phyloP scores from a whole-genome alignment of 2,113 vertebrate species.

The Menura novaehollandiae region DNA sequence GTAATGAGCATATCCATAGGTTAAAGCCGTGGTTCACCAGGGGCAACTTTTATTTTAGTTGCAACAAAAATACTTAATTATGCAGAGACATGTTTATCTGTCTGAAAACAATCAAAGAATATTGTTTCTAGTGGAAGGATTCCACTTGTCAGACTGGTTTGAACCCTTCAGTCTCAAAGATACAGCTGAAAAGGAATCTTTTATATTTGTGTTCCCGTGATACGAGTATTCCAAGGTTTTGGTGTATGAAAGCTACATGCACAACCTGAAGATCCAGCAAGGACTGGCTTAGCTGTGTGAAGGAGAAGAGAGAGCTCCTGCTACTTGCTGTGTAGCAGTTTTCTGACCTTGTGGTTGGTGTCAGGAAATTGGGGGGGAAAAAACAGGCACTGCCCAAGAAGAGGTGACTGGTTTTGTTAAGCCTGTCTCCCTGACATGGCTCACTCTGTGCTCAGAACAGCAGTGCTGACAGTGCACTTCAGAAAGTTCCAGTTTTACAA shows the following conservation, averaged over 20 bases:
- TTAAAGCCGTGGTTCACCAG: background rate
- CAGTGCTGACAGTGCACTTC: background rate
- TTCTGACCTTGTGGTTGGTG: background rate
- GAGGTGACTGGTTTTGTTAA: background rate
- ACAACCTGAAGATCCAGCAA: background rate
- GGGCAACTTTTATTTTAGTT: background rate
- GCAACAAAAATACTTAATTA: background rate
- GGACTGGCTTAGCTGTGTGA: background rate
- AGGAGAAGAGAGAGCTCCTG: background rate
- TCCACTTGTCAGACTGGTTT: background rate
- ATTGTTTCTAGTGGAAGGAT: background rate
- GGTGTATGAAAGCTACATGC: fast-evolving
- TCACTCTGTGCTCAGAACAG: background rate
- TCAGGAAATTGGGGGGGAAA: background rate
- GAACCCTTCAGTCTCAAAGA: background rate
- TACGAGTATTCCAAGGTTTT: background rate
- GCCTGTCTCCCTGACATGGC: background rate
- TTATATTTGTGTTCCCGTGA: background rate
- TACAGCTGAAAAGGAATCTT: background rate
- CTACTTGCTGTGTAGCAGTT: background rate
- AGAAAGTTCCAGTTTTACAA: background rate
- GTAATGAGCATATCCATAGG: background rate
- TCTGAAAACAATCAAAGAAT: background rate
- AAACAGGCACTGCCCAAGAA: background rate
- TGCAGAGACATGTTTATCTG: background rate